phyloP scores from a whole-genome alignment of 2,797 vertebrate species.

The Scyliorhinus canicula region DNA sequence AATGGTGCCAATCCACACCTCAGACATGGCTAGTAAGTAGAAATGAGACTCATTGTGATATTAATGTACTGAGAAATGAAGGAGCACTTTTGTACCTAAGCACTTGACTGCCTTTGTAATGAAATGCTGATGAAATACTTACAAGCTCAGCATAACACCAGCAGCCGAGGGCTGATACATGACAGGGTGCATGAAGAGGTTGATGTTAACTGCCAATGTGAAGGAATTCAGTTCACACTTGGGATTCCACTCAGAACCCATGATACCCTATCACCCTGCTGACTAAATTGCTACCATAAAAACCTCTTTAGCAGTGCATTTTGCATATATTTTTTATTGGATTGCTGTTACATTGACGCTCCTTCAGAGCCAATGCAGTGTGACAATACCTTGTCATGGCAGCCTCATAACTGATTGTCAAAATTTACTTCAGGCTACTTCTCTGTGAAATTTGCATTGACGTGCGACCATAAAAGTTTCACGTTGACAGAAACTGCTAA shows the following conservation, averaged over 20 bases:
- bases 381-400: not conserved
- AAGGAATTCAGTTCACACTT: not conserved
- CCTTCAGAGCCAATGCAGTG: not conserved
- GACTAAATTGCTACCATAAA: not conserved
- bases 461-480: not conserved
- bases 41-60: conserved; percentile 19
- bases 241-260: not conserved
- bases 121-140: conserved; percentile 24
- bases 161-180: conserved; percentile 7
- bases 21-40: not conserved
- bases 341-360: not conserved
- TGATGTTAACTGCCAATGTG: not conserved
- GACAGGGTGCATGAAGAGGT: not conserved
- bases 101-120: not conserved
- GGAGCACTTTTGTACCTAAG: not conserved
- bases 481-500: not conserved
- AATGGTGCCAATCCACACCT: not conserved
- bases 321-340: not conserved
- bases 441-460: not conserved
- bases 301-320: not conserved
- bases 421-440: not conserved
- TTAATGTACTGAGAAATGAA: conserved; percentile 27
- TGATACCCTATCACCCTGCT: not conserved
- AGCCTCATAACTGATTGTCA: not conserved
- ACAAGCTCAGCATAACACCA: not conserved